Evolutionary conservation across 2,888 invertebrate genomes (phyloP).

Genomic region (Morinoia aosen): DNA sequence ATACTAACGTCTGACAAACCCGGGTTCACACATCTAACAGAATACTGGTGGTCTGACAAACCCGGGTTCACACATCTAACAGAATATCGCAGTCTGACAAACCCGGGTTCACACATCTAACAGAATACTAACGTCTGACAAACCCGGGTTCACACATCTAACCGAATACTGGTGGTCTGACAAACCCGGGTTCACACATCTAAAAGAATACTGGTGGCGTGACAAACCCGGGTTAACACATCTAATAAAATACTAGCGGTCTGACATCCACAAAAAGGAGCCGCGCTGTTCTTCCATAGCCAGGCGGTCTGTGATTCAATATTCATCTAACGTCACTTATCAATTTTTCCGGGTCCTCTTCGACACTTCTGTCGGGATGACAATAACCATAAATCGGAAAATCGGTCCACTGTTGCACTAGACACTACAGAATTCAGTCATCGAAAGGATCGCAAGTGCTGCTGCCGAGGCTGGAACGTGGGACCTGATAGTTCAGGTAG

Average conservation of each 20-base stretch:
- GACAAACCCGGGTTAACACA: not conserved
- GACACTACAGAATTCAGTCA: not conserved
- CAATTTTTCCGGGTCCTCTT: slow-evolving; percentile 4
- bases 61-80: not conserved
- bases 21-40: not conserved
- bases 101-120: no score
- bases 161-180: no score
- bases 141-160: no score
- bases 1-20: not conserved
- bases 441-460: not conserved
- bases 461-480: no score
- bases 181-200: not conserved
- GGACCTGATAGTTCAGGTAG: no score
- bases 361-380: slow-evolving; percentile 34
- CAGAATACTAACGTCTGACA: no score
- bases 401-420: not conserved
- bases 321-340: slow-evolving; percentile 35
- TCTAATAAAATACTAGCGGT: not conserved
- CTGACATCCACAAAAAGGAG: not conserved
- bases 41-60: not conserved
- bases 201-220: not conserved
- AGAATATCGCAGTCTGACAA: not conserved
- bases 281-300: not conserved
- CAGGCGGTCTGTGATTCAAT: not conserved
- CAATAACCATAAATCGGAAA: slow-evolving; percentile 46